Evolutionary conservation across 30 jellyfish, hydroid and myxozoan species (phyloP).

Genomic region (Cassiopea andromeda): DNA sequence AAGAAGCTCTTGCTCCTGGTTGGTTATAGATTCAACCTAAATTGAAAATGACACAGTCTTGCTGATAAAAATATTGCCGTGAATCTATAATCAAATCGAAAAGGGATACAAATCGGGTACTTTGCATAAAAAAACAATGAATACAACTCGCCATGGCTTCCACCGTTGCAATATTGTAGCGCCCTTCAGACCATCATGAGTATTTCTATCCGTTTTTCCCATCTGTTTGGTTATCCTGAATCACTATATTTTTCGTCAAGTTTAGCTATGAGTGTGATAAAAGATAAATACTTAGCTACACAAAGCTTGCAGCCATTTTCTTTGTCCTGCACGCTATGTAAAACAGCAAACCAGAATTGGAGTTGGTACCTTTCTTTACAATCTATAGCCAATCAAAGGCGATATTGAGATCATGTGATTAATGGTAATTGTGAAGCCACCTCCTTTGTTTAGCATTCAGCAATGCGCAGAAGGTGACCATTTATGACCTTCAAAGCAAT

Average conservation of each 20-base stretch:
- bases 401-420: constrained; percentile 28
- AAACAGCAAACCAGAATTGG: constrained; percentile 71
- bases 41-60: background rate
- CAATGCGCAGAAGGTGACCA: background rate
- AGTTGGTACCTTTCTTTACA: background rate
- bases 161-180: constrained; percentile 37
- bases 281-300: constrained; percentile 7
- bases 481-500: background rate
- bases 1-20: constrained; percentile 94
- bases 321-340: constrained; percentile 78
- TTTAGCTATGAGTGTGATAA: background rate
- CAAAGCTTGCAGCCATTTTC: constrained; percentile 70
- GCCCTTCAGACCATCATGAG: constrained; percentile 55
- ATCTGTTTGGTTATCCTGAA: constrained; percentile 47
- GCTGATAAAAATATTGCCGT: background rate
- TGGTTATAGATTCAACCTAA: constrained; percentile 82
- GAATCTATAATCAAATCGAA: background rate
- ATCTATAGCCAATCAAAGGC: constrained; percentile 35
- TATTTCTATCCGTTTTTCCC: constrained; percentile 56
- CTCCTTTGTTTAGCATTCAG: background rate
- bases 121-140: background rate
- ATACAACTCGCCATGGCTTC: constrained; percentile 63
- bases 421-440: background rate
- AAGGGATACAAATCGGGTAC: background rate
- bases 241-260: constrained; percentile 2